Evolutionary conservation across 2,113 vertebrate species (phyloP), one percentile per base, ranked within the genome.

Genomic region (Clinocottus analis): DNA sequence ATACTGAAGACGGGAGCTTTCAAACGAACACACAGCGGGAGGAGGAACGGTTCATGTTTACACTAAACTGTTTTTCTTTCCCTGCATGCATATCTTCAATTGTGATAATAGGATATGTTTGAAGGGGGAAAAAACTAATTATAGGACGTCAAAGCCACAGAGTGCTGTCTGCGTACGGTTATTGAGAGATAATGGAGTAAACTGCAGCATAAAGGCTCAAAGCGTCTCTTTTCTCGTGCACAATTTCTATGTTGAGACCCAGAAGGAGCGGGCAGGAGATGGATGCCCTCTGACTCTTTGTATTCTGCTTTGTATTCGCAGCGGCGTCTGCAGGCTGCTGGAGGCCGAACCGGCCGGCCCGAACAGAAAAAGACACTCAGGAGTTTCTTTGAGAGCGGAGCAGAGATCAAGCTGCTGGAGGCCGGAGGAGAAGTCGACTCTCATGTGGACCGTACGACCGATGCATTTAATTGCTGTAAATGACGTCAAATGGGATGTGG

Each of bases 291-390:
- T 14, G 51, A 72, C 77, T 55, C n/a, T n/a, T n/a, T n/a, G n/a
- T n/a, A n/a, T n/a, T n/a, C 55, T 83, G 75, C 62, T 90, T 86
- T 81, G 72, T 37, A 86, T 87, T 87, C 83, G 29, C 62, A 39
- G 80, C 79, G 59, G 69, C 82, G 71, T 82, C 76, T 71, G 68
- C 65, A 56, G 81, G 51, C 87, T 73, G 79, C 41, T 77, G 75
- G 89, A 74, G 77, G 79, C 76, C 27, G 66, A 66, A 29, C 70
- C 31, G 65, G 12, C 76, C 87, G 78, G 85, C 87, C 23, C 6
- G 17, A 72, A 67, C 65, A 75, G 49, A 72, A 79, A n/a, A 75
- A 84, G 66, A 77, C 65, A 68, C 72, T 82, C 33, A 19, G 19
- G 61, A 75, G 45, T 71, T 73, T 73, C 69, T 69, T n/a, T 64